Percentiles rank a stretch among this genome's conserved stretches.
Evolutionary conservation across 2,113 vertebrate species (phyloP).

Genomic region (Baryphthengus martii): DNA sequence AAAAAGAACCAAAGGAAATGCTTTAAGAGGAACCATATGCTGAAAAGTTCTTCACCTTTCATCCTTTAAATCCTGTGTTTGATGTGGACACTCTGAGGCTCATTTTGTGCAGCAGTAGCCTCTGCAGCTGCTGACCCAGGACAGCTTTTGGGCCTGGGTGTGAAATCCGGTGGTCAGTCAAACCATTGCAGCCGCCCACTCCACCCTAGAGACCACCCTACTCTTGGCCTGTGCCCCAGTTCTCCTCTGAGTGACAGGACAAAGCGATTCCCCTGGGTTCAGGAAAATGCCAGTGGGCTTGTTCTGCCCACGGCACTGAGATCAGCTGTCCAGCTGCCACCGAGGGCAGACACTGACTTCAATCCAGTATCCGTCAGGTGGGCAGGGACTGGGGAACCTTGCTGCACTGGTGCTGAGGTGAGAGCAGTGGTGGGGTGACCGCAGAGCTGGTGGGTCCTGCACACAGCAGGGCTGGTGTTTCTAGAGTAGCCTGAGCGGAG

Average conservation of each 20-base stretch:
- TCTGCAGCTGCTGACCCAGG: constrained; percentile 1
- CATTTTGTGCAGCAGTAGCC: not conserved
- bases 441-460: not conserved
- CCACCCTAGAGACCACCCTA: not conserved
- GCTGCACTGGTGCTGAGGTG: not conserved
- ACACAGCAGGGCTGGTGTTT: fast-evolving
- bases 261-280: not conserved
- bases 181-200: not conserved
- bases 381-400: not conserved
- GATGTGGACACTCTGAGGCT: not conserved
- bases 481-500: not conserved
- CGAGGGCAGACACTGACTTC: not conserved
- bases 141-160: not conserved
- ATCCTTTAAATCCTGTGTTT: not conserved
- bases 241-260: not conserved
- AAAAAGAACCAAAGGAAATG: constrained; percentile 3
- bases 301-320: not conserved
- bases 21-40: constrained; percentile 36
- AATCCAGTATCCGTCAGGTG: fast-evolving
- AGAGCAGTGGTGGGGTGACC: not conserved
- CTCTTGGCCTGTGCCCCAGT: not conserved
- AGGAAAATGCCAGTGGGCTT: not conserved
- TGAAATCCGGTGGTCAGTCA: not conserved
- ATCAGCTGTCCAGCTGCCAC: not conserved
- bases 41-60: constrained; percentile 30